Evolutionary conservation across 1,140 invertebrate species (phyloP).

Genomic region (Dinothrombium tinctorium): DNA sequence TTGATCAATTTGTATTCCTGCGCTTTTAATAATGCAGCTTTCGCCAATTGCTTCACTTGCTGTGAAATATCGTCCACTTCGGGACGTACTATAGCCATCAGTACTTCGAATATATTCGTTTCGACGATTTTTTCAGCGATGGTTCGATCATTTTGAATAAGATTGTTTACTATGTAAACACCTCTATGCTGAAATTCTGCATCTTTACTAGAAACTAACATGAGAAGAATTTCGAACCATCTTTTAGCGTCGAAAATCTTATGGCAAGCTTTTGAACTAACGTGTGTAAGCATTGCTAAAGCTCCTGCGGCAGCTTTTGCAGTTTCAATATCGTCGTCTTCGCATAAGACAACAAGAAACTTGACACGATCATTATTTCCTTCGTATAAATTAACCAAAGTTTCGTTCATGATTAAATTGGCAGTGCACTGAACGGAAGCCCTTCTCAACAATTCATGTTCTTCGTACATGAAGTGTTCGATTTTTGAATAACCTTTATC

Average conservation of each 20-base stretch:
- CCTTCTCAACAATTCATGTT: constrained; percentile 60
- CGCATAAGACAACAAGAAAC: constrained; percentile 49
- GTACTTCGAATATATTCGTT: constrained; percentile 62
- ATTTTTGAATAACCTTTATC: constrained; percentile 64
- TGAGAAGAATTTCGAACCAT: constrained; percentile 40
- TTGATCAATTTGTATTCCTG: constrained; percentile 54
- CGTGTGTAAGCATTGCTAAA: constrained; percentile 58
- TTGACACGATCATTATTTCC: constrained; percentile 72
- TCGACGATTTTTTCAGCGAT: constrained; percentile 54
- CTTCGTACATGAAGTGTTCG: constrained; percentile 79
- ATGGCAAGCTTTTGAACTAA: constrained; percentile 42
- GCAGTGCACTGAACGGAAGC: constrained; percentile 73
- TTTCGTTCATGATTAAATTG: constrained; percentile 53
- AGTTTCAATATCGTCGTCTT: constrained; percentile 60
- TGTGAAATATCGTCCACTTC: constrained; percentile 14
- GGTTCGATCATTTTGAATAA: constrained; percentile 45
- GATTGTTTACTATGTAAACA: constrained; percentile 48
- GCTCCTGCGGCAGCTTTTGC: constrained; percentile 63
- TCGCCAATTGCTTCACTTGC: constrained; percentile 32
- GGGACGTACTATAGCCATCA: constrained; percentile 47
- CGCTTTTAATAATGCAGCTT: constrained; percentile 43
- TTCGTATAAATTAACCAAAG: constrained; percentile 46
- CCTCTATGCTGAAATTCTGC: constrained; percentile 59
- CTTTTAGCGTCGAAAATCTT: constrained; percentile 41
- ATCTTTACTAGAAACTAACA: constrained; percentile 50